Evolutionary conservation across 2,113 vertebrate species (phyloP).

Genomic region (Antechinus flavipes): DNA sequence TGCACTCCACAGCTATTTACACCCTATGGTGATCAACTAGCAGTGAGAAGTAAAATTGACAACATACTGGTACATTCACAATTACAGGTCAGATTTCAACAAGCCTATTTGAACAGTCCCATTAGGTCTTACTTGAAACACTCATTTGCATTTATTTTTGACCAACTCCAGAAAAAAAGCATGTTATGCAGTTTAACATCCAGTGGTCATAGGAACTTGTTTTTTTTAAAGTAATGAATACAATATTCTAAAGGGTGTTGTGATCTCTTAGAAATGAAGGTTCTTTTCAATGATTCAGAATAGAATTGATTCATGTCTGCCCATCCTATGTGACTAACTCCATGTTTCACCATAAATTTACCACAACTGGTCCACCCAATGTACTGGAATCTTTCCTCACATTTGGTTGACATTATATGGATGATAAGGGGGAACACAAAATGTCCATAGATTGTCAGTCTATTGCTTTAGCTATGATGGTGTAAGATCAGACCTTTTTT

Average conservation of each 20-base stretch:
- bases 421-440: background rate
- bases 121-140: slow-evolving; percentile 71
- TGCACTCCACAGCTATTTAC: slow-evolving; percentile 72
- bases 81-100: slow-evolving; percentile 75
- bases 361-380: background rate
- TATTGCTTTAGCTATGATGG: background rate
- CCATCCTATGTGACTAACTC: background rate
- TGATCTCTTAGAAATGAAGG: background rate
- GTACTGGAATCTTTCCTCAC: background rate
- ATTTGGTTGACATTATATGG: background rate
- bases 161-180: slow-evolving; percentile 58
- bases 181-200: slow-evolving; percentile 59
- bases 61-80: slow-evolving; percentile 68
- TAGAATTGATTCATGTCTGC: background rate
- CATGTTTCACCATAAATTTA: background rate
- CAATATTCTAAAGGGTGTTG: background rate
- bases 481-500: background rate
- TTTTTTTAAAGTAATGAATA: slow-evolving; percentile 55
- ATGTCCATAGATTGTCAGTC: background rate
- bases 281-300: background rate
- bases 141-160: slow-evolving; percentile 74
- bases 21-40: slow-evolving; percentile 72
- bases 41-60: slow-evolving; percentile 68
- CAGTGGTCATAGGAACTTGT: slow-evolving; percentile 54
- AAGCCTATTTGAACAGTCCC: slow-evolving; percentile 73